These are phyloP conservation scores for Caenorhabditis doughertyi DNA, from an alignment of 2,888 invertebrate species.

Conservation along the genomic window DNA sequence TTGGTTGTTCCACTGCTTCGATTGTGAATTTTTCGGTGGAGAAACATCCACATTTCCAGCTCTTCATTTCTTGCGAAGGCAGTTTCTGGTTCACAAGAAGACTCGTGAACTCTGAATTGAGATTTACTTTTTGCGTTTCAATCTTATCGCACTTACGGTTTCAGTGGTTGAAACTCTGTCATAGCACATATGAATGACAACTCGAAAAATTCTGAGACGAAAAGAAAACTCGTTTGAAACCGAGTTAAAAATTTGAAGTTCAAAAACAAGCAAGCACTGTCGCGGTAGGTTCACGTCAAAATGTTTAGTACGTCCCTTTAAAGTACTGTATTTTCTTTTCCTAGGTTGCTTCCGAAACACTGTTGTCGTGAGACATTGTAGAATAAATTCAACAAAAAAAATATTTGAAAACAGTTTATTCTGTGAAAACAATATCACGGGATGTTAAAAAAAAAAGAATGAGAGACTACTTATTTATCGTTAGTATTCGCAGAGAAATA, in stretches of 20 bases:
- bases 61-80: background rate
- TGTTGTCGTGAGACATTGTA: no score
- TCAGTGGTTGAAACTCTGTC: no score
- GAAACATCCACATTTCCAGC: background rate
- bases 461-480: slow-evolving; percentile 17
- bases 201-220: no score
- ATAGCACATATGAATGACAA: no score
- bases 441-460: background rate
- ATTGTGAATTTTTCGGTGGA: background rate
- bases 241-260: no score
- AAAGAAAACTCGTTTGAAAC: no score
- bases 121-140: background rate
- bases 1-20: background rate
- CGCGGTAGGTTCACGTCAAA: background rate
- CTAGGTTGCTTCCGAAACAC: no score
- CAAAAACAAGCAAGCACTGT: background rate
- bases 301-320: background rate
- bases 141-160: no score
- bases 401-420: no score
- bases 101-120: background rate
- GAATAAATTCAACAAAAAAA: no score
- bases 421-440: background rate
- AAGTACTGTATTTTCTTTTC: background rate
- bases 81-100: no score
- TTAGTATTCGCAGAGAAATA: slow-evolving; percentile 17